Conservation (phyloP, 2,888 invertebrate species). For the Odontocerum albicorne region DNA sequence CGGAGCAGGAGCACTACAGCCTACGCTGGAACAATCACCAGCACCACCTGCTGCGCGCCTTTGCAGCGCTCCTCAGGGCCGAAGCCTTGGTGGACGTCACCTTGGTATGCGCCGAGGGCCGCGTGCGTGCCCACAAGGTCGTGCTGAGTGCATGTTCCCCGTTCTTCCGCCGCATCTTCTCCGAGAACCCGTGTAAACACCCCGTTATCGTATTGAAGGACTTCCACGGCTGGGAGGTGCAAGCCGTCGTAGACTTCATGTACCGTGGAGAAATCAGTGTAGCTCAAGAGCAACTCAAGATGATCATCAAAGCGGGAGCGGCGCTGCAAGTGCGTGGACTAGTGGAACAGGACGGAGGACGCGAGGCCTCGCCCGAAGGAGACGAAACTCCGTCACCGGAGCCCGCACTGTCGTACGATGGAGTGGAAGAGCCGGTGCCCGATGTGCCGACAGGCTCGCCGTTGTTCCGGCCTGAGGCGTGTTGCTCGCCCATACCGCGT, state of each 20-base stretch:
- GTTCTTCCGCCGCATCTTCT: slow-evolving; percentile 85
- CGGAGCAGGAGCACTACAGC: slow-evolving; percentile 87
- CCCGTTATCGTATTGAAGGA: slow-evolving; percentile 91
- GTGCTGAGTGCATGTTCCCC: slow-evolving; percentile 88
- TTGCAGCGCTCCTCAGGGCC: slow-evolving; percentile 84
- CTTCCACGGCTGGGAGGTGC: slow-evolving; percentile 85
- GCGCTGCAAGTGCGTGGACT: slow-evolving; percentile 82
- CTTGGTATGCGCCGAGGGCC: slow-evolving; percentile 82
- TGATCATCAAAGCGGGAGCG: slow-evolving; percentile 85
- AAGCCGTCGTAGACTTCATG: slow-evolving; percentile 91
- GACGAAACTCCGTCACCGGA: slow-evolving; percentile 46
- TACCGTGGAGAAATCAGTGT: slow-evolving; percentile 92
- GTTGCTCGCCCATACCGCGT: slow-evolving; percentile 79
- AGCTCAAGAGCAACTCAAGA: slow-evolving; percentile 79
- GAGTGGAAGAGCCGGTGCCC: slow-evolving; percentile 47
- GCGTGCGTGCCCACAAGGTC: slow-evolving; percentile 88
- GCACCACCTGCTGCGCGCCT: slow-evolving; percentile 82
- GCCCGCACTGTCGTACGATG: slow-evolving; percentile 50
- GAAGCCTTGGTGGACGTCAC: slow-evolving; percentile 90
- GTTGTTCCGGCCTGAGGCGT: slow-evolving; percentile 54
- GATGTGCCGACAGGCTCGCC: slow-evolving; percentile 51
- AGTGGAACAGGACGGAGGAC: slow-evolving; percentile 63
- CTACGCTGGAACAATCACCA: slow-evolving; percentile 94
- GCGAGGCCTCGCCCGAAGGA: slow-evolving; percentile 40
- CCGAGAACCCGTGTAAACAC: slow-evolving; percentile 91